phyloP scores from a whole-genome alignment of 1,140 invertebrate genomes.

The Physella acuta region DNA sequence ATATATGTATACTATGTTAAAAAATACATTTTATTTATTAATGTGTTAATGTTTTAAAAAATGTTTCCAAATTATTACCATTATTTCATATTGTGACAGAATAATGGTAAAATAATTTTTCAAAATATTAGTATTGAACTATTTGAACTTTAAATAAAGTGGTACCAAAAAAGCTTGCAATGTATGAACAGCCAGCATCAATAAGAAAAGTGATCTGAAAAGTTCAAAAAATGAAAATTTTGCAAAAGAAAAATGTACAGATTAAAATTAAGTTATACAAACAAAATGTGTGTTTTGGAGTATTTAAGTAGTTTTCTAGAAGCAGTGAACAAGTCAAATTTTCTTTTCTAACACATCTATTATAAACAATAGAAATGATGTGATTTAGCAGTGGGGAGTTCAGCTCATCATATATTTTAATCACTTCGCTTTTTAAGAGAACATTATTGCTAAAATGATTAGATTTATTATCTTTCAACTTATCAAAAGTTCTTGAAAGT shows the following conservation, averaged over 20 bases:
- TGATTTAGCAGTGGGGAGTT: not conserved
- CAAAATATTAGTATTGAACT: too few relatives aligned
- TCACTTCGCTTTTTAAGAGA: too few relatives aligned
- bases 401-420: too few relatives aligned
- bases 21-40: not conserved
- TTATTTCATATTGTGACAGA: not conserved
- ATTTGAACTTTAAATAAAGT: too few relatives aligned
- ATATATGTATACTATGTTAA: not conserved
- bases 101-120: not conserved
- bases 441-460: too few relatives aligned
- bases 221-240: not conserved
- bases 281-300: too few relatives aligned
- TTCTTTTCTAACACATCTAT: not conserved
- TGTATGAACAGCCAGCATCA: slow-evolving; percentile 19
- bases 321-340: not conserved
- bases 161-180: slow-evolving; percentile 19
- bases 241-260: not conserved
- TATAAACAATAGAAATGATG: not conserved
- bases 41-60: not conserved
- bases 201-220: slow-evolving; percentile 20
- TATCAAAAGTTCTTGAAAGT: too few relatives aligned
- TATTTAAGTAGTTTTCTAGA: not conserved
- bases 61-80: not conserved
- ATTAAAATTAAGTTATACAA: not conserved
- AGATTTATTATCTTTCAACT: too few relatives aligned